These are phyloP conservation scores for Trochalopteron elliotii DNA, from an alignment of 2,113 vertebrate genomes.

Conservation along the genomic window DNA sequence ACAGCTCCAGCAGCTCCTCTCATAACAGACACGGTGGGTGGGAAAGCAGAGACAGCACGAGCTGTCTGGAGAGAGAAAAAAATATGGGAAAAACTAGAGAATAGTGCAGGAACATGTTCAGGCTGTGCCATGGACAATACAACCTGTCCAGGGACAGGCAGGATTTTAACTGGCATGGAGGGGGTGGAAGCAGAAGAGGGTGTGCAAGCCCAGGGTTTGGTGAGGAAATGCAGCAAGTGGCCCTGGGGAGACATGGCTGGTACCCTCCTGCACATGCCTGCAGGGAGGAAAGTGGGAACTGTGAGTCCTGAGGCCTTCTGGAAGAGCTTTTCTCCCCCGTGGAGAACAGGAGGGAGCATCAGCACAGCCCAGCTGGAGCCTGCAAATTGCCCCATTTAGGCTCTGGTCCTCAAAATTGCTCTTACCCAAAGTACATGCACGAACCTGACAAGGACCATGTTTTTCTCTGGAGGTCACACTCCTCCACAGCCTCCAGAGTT, in stretches of 20 bases:
- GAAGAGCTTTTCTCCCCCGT: background rate
- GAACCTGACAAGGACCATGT: rapidly evolving
- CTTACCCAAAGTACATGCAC: background rate
- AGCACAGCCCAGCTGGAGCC: background rate
- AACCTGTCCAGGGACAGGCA: background rate
- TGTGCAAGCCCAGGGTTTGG: background rate
- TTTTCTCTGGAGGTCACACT: background rate
- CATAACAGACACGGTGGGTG: background rate
- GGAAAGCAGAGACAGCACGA: background rate
- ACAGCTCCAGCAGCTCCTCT: background rate
- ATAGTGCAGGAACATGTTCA: background rate
- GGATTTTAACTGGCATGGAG: background rate
- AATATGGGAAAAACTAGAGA: background rate
- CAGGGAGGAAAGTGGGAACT: background rate
- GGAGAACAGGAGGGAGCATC: background rate
- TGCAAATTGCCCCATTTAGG: background rate
- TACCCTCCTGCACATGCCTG: background rate
- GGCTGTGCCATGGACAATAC: background rate
- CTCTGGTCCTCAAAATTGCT: background rate
- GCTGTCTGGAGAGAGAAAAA: background rate
- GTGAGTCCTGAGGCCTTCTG: background rate
- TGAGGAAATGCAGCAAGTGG: background rate
- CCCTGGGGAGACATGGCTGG: background rate
- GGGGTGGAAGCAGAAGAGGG: background rate
- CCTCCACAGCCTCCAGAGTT: background rate